These are phyloP conservation scores for Pomphorhynchus laevis DNA, from an alignment of 1,140 invertebrate species.

Conservation along the genomic window DNA sequence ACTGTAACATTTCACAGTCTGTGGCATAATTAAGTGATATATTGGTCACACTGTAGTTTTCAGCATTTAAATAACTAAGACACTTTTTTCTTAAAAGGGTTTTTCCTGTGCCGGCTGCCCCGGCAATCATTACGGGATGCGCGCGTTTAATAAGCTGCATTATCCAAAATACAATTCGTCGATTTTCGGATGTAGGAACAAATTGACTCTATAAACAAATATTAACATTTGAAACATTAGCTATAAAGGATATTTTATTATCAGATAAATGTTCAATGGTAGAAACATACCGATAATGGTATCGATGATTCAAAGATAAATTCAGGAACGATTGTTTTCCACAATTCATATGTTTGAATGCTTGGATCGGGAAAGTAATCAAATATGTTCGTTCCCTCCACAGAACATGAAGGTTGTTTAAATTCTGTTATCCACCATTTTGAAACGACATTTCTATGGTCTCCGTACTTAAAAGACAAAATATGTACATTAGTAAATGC, in stretches of 20 bases:
- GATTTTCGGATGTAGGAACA: not conserved
- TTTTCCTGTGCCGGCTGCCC: slow-evolving; percentile 1
- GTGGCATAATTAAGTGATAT: slow-evolving; percentile 2
- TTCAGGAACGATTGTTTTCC: not conserved
- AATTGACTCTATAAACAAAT: not conserved
- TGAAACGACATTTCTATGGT: slow-evolving; percentile 62
- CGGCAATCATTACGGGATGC: not conserved
- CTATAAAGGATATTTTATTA: too few relatives aligned
- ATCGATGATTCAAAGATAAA: not conserved
- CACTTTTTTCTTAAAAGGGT: too few relatives aligned
- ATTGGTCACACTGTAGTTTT: not conserved
- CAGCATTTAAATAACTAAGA: too few relatives aligned
- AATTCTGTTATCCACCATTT: slow-evolving; percentile 92
- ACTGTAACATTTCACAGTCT: not conserved
- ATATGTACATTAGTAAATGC: too few relatives aligned
- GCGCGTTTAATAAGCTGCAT: not conserved
- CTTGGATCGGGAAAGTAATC: not conserved
- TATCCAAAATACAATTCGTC: not conserved
- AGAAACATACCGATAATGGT: not conserved
- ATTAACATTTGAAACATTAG: not conserved
- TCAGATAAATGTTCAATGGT: too few relatives aligned
- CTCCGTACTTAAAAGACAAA: too few relatives aligned
- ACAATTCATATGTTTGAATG: not conserved
- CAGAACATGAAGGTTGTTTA: slow-evolving; percentile 6
- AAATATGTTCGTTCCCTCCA: not conserved